Conservation (phyloP, 2,888 invertebrate genomes). For the Alitta virens region DNA sequence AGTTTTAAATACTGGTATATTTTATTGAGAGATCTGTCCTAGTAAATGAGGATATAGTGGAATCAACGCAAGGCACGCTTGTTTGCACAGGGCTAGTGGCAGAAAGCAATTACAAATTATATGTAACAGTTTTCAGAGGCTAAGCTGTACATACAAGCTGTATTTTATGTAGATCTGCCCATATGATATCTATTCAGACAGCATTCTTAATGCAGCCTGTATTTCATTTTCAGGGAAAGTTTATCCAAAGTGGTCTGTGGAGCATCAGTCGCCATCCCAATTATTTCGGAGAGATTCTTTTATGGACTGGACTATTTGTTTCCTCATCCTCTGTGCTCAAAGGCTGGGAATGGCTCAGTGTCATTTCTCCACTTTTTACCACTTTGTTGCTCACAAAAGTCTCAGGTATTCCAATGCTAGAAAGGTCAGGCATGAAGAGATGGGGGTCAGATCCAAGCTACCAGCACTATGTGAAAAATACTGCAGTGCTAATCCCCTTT, state of each 20-base stretch:
- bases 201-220: too few relatives aligned
- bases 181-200: too few relatives aligned
- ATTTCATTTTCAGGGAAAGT: constrained; percentile 47
- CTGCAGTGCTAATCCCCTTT: constrained; percentile 53
- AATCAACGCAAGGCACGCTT: too few relatives aligned
- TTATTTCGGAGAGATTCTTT: constrained; percentile 53
- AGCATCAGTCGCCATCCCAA: constrained; percentile 51
- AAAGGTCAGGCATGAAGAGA: constrained; percentile 43
- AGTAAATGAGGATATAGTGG: too few relatives aligned
- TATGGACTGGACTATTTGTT: constrained; percentile 50
- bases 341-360: constrained; percentile 38
- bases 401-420: constrained; percentile 55
- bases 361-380: constrained; percentile 51
- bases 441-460: constrained; percentile 53
- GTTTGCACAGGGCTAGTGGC: too few relatives aligned
- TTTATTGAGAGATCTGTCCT: too few relatives aligned
- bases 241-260: constrained; percentile 50
- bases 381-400: constrained; percentile 51
- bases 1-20: too few relatives aligned
- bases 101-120: too few relatives aligned
- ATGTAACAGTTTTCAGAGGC: too few relatives aligned
- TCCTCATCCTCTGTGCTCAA: constrained; percentile 38
- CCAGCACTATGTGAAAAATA: constrained; percentile 48
- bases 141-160: too few relatives aligned
- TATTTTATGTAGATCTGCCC: too few relatives aligned